Evolutionary conservation across 2,113 vertebrate species (phyloP), one percentile per base, ranked within the genome.

Genomic region (Upupa epops): DNA sequence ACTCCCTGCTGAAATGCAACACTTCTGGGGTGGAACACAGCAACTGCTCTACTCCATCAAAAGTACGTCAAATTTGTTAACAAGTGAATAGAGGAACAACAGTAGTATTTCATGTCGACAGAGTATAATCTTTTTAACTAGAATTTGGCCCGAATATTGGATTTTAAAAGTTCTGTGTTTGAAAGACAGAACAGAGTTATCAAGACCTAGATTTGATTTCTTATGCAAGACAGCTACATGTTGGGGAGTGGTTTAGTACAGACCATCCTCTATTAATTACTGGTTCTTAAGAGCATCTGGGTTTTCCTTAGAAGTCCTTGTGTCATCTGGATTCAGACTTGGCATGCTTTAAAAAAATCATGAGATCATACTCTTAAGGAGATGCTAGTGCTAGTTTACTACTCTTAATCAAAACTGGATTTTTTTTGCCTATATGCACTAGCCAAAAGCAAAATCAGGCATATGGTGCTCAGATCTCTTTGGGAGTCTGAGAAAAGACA

Each of bases 1-100:
- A 31, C 70, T 95, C 90, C 64, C 86, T 92, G 91, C 72, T 94
- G 90, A 95, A 96, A 93, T 75, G 92, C 82, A 94, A 72, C 45
- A 52, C 89, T 94, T 96, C 84, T 96, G 82, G 87, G 87, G 74
- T 89, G 89, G 84, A 95, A 92, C 86, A 52, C 31, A 83, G 81
- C 82, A 83, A 88, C 83, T 83, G 81, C 54, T 92, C 59, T 86
- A 77, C 76, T 74, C 83, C 54, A 65, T 77, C 89, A 83, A 52
- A 65, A 42, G 79, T 82, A 55, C 75, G 80, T 88, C 82, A 89
- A 72, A 83, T 87, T 76, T 90, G 46, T 79, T 87, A 91, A 75
- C 29, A 94, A 71, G 86, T 85, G 77, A 83, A 61, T 42, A 56
- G 65, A 85, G 81, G 93, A 92, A 55, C 49, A 90, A 25, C 2